Base-by-base conservation (phyloP, 2,888 invertebrate genomes). In the Tetramorium bicarinatum region DNA sequence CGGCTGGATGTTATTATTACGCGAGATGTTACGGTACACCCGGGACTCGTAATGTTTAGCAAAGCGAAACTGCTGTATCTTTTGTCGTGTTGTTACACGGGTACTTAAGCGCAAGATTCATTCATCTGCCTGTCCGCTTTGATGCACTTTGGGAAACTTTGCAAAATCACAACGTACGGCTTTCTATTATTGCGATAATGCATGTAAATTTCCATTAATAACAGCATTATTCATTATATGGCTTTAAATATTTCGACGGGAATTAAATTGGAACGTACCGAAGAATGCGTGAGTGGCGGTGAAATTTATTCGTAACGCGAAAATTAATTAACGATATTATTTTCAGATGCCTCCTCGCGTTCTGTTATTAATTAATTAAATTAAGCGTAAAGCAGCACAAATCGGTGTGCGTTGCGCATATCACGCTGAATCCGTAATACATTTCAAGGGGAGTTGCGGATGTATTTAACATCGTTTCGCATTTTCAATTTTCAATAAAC, bases 1-100 rank as follows among this genome's bases (percentile, higher is more conserved):
- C n/a, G 38, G 47, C 47, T 38, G 47, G n/a, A 59, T 44, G 47
- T 80, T 47, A 71, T 83, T 82, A 89, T 88, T 88, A 83, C 62
- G 79, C 25, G 81, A 82, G 54, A 77, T 44, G 56, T 79, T 91
- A 92, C 83, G 80, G 88, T 84, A 85, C 94, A 92, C 91, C 86
- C 90, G 94, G 93, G 94, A 91, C 91, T 93, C 93, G 91, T 93
- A 93, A 93, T 92, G 90, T 92, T 88, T 90, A 87, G 87, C 88
- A 89, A 89, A 91, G 85, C 88, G 88, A 83, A 87, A 89, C 88
- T 90, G 87, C 87, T 92, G 91, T 91, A 90, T 91, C 91, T 88
- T 90, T 90, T 47, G 66, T 86, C 89, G 88, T 87, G 89, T 94
- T 93, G 92, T 94, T 93, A 92, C 93, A 94, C 91, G 93, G 92